Evolutionary conservation across 2,888 invertebrate genomes (phyloP), one percentile per base, ranked within the genome.

Genomic region (Sarcophaga subvicina): DNA sequence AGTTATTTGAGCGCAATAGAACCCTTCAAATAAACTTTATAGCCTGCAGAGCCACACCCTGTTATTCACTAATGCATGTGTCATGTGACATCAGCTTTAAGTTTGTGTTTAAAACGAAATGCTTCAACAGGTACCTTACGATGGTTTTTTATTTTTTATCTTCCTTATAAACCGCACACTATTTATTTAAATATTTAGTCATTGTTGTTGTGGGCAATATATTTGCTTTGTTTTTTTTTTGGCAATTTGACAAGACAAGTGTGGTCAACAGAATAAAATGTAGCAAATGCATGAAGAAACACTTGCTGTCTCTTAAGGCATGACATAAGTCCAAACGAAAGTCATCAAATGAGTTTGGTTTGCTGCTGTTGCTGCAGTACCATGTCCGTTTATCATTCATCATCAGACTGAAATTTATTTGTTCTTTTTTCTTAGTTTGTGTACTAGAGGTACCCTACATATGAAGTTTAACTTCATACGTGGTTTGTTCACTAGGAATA

Each of bases 41-140:
- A 6, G 6, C 12, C 8, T 70, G n/a, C 25, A 2, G 25, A 14
- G 54, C 20, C 37, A 14, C 12, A 12, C 83, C 27, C 0, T 3
- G 6, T 71, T 27, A 4, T 49, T 4, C n/a, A 8, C 27, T 2
- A 60, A 63, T 27, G 66, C 27, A 17, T 79, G 73, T 81, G 81
- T 85, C 79, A 85, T 81, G 77, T 85, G 83, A 85, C 79, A 82
- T 62, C 82, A 63, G 54, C 20, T 75, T 62, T 25, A 80, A 77
- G 10, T 66, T 27, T 37, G 37, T 2, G 2, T 45, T 60, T 25
- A 79, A 70, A 79, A 70, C 60, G 86, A 80, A 84, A 80, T 81
- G 80, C 77, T 88, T 81, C 72, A 88, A 81, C 89, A 89, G 88
- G 89, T 89, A 88, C 88, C 88, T 81, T 86, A 71, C 66, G 59